Evolutionary conservation across 2,888 invertebrate species (phyloP).

Genomic region (Ectemnius lituratus): DNA sequence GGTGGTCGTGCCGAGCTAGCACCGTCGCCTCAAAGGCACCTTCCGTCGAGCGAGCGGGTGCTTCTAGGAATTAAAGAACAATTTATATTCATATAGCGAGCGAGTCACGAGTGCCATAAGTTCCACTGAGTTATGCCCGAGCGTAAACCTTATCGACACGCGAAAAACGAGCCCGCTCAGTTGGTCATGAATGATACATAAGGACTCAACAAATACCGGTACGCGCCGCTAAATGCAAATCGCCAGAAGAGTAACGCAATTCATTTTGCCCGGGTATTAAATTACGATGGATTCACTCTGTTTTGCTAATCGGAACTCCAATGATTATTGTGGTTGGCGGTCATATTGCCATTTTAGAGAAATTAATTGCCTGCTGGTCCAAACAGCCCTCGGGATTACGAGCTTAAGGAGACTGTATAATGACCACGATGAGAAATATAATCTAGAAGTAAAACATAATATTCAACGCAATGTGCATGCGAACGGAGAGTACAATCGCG

Average conservation of each 20-base stretch:
- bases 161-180: constrained; percentile 4
- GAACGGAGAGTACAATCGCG: no score
- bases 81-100: not conserved
- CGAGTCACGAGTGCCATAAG: not conserved
- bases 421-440: not conserved
- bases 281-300: constrained; percentile 23
- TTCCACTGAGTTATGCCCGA: not conserved
- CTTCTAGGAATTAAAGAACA: constrained; percentile 4
- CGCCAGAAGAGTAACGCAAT: constrained; percentile 1
- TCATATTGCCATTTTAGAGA: constrained; percentile 42
- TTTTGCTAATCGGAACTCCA: constrained; percentile 45
- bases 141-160: not conserved
- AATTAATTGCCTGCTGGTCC: constrained; percentile 49
- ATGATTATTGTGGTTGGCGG: constrained; percentile 47
- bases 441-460: no score
- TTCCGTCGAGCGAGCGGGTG: not conserved
- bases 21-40: no score
- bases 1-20: no score
- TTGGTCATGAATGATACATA: constrained; percentile 6
- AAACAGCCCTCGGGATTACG: constrained; percentile 16
- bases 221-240: not conserved
- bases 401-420: constrained; percentile 19
- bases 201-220: not conserved
- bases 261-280: constrained; percentile 13
- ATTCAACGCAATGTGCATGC: no score